These are phyloP conservation scores for Ectemnius lituratus DNA, from an alignment of 2,888 invertebrate genomes.

Conservation along the genomic window DNA sequence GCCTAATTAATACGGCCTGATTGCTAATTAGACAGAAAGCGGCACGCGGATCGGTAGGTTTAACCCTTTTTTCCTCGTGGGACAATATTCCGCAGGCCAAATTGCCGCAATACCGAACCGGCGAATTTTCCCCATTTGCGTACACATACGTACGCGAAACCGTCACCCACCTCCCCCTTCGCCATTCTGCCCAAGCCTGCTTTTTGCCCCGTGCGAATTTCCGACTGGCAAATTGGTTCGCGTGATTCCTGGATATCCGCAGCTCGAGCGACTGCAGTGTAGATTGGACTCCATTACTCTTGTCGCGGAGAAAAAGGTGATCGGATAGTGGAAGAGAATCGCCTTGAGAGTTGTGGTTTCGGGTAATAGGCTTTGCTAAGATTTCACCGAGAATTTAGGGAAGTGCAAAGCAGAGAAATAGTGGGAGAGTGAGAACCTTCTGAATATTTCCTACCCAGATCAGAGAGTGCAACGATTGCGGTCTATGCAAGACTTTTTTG, in stretches of 20 bases:
- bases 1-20: constrained; percentile 48
- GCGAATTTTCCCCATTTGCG: too few relatives aligned
- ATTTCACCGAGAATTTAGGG: constrained; percentile 32
- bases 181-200: constrained; percentile 22
- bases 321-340: constrained; percentile 3
- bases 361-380: not conserved
- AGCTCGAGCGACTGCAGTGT: not conserved
- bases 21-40: constrained; percentile 29
- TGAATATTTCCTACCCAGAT: constrained; percentile 47
- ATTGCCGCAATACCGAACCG: constrained; percentile 2
- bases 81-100: not conserved
- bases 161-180: not conserved
- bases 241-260: not conserved
- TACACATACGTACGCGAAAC: not conserved
- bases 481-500: constrained; percentile 44
- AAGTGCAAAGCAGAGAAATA: constrained; percentile 5
- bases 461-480: constrained; percentile 45
- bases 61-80: not conserved
- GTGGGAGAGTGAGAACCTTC: constrained; percentile 14
- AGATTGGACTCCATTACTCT: not conserved
- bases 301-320: not conserved
- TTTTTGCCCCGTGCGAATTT: not conserved
- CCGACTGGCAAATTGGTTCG: constrained; percentile 2
- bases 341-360: not conserved
- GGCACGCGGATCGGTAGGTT: constrained; percentile 13